phyloP scores from a whole-genome alignment of 2,797 vertebrate genomes.

The Hydrophis major region DNA sequence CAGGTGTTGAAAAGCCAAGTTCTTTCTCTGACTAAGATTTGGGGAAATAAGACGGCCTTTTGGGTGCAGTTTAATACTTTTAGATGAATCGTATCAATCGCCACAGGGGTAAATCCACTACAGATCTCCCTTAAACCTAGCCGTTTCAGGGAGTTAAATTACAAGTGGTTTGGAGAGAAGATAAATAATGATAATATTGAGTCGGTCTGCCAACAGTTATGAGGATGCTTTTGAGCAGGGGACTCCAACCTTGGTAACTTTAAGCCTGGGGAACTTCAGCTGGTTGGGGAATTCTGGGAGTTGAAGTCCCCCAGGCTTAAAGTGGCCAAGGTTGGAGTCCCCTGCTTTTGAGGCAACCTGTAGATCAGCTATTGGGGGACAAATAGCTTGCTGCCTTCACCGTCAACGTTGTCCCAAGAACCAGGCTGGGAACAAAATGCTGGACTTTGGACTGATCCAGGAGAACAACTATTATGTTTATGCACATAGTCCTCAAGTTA shows the following conservation, averaged over 20 bases:
- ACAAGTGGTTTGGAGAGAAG: neutral
- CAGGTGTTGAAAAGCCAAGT: neutral
- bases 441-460: neutral
- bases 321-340: too few species aligned
- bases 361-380: neutral
- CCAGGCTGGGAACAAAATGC: neutral
- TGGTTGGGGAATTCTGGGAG: too few species aligned
- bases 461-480: neutral
- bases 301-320: too few species aligned
- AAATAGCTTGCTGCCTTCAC: neutral
- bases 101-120: neutral
- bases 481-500: neutral
- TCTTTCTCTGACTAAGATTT: neutral
- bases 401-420: neutral
- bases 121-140: neutral
- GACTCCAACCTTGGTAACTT: too few species aligned
- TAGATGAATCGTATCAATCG: neutral
- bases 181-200: neutral
- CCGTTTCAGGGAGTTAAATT: neutral
- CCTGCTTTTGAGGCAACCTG: neutral
- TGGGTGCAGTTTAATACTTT: slow-evolving; percentile 13
- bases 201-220: neutral
- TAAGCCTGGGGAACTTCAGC: too few species aligned
- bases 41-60: too few species aligned
- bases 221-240: neutral